These are phyloP conservation scores for Drosophila suboccidentalis DNA, from an alignment of 2,888 invertebrate genomes.

Conservation along the genomic window DNA sequence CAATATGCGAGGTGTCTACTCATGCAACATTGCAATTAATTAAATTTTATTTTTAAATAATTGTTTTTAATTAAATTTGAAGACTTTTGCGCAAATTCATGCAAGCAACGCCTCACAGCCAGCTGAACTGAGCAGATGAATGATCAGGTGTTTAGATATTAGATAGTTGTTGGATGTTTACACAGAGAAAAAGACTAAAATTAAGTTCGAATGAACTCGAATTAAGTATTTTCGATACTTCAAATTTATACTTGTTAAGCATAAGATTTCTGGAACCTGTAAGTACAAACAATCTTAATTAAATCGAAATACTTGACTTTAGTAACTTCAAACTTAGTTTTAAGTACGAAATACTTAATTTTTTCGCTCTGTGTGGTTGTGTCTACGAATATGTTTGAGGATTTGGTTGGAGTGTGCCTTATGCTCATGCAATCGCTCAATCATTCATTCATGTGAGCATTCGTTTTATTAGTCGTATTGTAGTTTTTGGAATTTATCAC, in stretches of 20 bases:
- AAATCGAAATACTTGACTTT: too few species aligned
- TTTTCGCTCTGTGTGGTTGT: not conserved
- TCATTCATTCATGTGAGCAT: slow-evolving; percentile 58
- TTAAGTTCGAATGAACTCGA: too few species aligned
- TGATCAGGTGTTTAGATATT: slow-evolving; percentile 51
- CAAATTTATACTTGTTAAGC: too few species aligned
- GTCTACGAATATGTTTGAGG: slow-evolving; percentile 19
- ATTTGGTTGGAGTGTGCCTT: slow-evolving; percentile 45
- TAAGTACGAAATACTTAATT: too few species aligned
- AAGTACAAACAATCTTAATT: too few species aligned
- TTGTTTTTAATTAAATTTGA: slow-evolving; percentile 78
- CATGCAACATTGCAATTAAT: slow-evolving; percentile 80
- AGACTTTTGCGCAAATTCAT: slow-evolving; percentile 73
- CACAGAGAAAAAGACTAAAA: too few species aligned
- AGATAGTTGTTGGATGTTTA: slow-evolving; percentile 16
- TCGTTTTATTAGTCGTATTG: not conserved
- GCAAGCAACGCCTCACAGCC: slow-evolving; percentile 35
- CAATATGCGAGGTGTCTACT: slow-evolving; percentile 58
- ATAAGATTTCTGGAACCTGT: too few species aligned
- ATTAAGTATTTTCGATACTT: too few species aligned
- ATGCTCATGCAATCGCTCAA: slow-evolving; percentile 73
- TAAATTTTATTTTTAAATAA: slow-evolving; percentile 79
- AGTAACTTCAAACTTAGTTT: too few species aligned
- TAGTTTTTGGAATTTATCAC: slow-evolving; percentile 16
- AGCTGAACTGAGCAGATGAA: slow-evolving; percentile 29